Evolutionary conservation across 2,113 vertebrate species (phyloP).

Genomic region (Corvus cornix): DNA sequence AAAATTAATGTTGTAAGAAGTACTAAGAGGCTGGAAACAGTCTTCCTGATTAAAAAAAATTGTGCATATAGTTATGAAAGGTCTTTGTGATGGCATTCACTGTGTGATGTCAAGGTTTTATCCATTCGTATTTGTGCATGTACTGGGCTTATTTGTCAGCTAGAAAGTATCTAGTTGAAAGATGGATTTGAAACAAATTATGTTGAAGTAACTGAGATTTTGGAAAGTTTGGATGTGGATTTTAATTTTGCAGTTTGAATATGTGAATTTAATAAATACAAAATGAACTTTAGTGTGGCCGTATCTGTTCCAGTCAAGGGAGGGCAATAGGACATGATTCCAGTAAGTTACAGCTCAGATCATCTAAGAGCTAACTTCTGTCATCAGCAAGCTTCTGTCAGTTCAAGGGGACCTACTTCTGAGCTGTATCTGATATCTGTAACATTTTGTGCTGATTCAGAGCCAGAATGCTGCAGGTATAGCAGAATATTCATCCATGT

Average conservation of each 20-base stretch:
- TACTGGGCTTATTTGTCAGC: background rate
- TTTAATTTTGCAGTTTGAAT: background rate
- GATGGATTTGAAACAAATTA: background rate
- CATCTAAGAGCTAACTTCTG: background rate
- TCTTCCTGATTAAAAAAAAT: background rate
- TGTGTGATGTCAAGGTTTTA: background rate
- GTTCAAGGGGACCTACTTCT: background rate
- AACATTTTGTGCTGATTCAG: background rate
- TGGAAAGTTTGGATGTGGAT: background rate
- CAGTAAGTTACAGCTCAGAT: background rate
- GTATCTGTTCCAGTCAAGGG: background rate
- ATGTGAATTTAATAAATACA: background rate
- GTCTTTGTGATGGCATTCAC: background rate
- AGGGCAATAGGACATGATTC: background rate
- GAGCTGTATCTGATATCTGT: background rate
- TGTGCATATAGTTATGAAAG: background rate
- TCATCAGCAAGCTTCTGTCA: background rate
- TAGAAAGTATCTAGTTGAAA: background rate
- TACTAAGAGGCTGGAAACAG: background rate
- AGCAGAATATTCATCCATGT: rapidly evolving
- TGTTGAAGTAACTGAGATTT: background rate
- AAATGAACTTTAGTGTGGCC: background rate
- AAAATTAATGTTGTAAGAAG: background rate
- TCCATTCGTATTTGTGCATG: background rate
- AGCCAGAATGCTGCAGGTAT: background rate